These are phyloP conservation scores for Epistrophe grossulariae DNA, from an alignment of 2,888 invertebrate genomes.

Conservation along the genomic window DNA sequence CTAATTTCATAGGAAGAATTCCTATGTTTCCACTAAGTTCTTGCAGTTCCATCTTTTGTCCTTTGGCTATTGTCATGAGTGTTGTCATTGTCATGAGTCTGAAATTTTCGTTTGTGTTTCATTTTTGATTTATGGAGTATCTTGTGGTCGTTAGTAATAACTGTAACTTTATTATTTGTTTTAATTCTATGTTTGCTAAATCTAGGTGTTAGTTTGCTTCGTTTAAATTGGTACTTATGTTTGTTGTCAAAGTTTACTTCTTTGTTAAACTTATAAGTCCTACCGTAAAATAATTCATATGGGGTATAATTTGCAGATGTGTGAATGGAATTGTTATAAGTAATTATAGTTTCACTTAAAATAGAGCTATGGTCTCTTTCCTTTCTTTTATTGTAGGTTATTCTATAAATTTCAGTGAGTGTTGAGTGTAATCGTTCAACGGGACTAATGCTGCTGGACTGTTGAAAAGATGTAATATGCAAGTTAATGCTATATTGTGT, in stretches of 20 bases:
- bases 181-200: constrained; percentile 11
- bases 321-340: no score
- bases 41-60: neutral
- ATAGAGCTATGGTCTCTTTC: neutral
- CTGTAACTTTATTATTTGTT: neutral
- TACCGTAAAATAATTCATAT: no score
- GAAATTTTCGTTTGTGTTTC: neutral
- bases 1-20: constrained; percentile 1
- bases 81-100: neutral
- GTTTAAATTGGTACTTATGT: constrained; percentile 20
- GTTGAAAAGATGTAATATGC: no score
- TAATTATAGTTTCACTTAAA: no score
- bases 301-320: neutral
- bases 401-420: neutral
- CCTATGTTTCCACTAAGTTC: neutral
- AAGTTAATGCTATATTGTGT: no score
- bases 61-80: neutral
- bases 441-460: no score
- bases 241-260: neutral
- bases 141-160: neutral
- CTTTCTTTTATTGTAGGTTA: neutral
- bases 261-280: constrained; percentile 31
- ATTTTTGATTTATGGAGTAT: neutral
- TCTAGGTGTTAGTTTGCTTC: constrained; percentile 15
- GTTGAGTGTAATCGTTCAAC: no score